Conservation (phyloP, 2,888 invertebrate species). For the Liodrosophila aerea region DNA sequence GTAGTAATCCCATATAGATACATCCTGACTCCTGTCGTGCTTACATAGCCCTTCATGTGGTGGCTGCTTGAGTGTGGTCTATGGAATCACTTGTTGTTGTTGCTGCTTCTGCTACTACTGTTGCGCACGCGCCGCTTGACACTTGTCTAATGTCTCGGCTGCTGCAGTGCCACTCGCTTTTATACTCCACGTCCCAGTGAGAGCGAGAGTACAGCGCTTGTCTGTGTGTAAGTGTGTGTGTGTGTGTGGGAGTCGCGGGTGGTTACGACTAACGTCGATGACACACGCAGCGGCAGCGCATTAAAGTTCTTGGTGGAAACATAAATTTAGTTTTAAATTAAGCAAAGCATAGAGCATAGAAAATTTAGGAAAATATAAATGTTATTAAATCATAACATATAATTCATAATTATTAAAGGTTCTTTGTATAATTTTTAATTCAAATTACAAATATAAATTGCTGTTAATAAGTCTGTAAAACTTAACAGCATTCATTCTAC, state of each 20-base stretch:
- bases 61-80: constrained; percentile 51
- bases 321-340: background rate
- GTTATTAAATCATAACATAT: too few species aligned
- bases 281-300: too few species aligned
- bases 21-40: constrained; percentile 28
- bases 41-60: constrained; percentile 80
- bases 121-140: constrained; percentile 64
- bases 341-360: too few species aligned
- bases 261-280: too few species aligned
- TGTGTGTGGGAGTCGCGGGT: background rate
- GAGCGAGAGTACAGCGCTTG: constrained; percentile 1
- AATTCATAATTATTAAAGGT: too few species aligned
- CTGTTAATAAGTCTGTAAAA: too few species aligned
- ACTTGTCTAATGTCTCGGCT: constrained; percentile 57
- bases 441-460: too few species aligned
- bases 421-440: too few species aligned
- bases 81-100: constrained; percentile 19
- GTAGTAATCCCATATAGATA: background rate
- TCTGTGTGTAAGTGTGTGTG: too few species aligned
- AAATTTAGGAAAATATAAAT: too few species aligned
- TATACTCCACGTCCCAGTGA: constrained; percentile 44
- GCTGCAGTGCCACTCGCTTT: constrained; percentile 40
- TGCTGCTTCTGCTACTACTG: constrained; percentile 16
- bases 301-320: background rate
- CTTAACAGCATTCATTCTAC: too few species aligned